Evolutionary conservation across 1,140 invertebrate species (phyloP).

Genomic region (Thaumetopoea pityocampa): DNA sequence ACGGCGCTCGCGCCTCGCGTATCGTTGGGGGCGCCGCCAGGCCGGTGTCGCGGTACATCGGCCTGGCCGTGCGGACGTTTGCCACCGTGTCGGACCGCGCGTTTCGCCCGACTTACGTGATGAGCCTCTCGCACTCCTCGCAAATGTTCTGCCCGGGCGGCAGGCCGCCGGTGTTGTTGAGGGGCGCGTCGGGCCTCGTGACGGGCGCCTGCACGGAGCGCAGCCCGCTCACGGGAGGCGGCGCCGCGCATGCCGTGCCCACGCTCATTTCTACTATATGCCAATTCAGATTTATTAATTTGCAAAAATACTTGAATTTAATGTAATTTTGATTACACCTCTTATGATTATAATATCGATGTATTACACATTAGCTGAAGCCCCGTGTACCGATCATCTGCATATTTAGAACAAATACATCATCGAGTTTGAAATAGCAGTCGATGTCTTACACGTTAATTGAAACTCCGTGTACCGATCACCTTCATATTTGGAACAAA

Average conservation of each 20-base stretch:
- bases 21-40: neutral
- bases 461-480: no score
- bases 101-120: conserved; percentile 87
- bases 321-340: neutral
- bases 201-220: conserved; percentile 85
- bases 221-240: conserved; percentile 56
- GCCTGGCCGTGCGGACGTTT: conserved; percentile 41
- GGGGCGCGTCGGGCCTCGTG: conserved; percentile 81
- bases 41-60: neutral
- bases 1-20: neutral
- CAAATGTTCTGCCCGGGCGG: conserved; percentile 93
- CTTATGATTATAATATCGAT: neutral
- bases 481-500: no score
- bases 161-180: conserved; percentile 80
- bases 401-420: no score
- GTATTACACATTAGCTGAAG: neutral
- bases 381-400: no score
- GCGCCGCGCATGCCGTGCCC: conserved; percentile 29
- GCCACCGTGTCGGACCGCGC: conserved; percentile 61
- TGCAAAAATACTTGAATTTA: neutral
- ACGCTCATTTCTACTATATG: conserved; percentile 39
- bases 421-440: no score
- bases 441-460: no score
- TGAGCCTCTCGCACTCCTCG: conserved; percentile 93
- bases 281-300: conserved; percentile 28